Conservation (phyloP, 2,888 invertebrate species). For the Hirtodrosophila alboralis region DNA sequence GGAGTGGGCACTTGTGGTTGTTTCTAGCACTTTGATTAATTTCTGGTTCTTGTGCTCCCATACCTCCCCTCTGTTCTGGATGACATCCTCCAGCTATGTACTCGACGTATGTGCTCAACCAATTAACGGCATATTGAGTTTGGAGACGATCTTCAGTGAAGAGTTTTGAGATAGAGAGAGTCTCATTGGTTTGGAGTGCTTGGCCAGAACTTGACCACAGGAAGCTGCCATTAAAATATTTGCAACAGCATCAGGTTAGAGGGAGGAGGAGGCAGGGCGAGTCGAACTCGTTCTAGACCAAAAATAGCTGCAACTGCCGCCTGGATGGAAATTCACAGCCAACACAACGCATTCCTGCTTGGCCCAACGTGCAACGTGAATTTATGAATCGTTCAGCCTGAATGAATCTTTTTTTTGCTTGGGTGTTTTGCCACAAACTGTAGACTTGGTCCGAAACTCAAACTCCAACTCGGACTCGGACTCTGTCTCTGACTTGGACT, state of each 20-base stretch:
- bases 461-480: neutral
- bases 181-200: conserved; percentile 38
- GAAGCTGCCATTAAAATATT: conserved; percentile 76
- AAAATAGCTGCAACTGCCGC: no score
- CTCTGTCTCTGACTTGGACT: conserved; percentile 2
- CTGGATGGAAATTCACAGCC: conserved; percentile 14
- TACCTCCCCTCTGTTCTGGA: conserved; percentile 28
- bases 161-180: conserved; percentile 3
- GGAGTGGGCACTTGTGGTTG: conserved; percentile 45
- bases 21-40: conserved; percentile 60
- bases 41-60: conserved; percentile 18
- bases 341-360: conserved; percentile 41
- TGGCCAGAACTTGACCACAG: conserved; percentile 62
- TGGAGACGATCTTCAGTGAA: conserved; percentile 30
- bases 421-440: conserved; percentile 32
- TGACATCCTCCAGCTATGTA: conserved; percentile 47
- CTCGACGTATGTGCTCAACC: conserved; percentile 44
- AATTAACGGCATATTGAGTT: conserved; percentile 60
- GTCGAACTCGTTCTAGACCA: conserved; percentile 69
- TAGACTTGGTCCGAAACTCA: neutral
- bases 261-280: neutral
- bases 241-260: conserved; percentile 28
- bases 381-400: conserved; percentile 73
- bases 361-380: conserved; percentile 48
- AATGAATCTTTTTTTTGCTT: conserved; percentile 67